Evolutionary conservation across 2,888 invertebrate species (phyloP).

Genomic region (Mythimna vitellina): DNA sequence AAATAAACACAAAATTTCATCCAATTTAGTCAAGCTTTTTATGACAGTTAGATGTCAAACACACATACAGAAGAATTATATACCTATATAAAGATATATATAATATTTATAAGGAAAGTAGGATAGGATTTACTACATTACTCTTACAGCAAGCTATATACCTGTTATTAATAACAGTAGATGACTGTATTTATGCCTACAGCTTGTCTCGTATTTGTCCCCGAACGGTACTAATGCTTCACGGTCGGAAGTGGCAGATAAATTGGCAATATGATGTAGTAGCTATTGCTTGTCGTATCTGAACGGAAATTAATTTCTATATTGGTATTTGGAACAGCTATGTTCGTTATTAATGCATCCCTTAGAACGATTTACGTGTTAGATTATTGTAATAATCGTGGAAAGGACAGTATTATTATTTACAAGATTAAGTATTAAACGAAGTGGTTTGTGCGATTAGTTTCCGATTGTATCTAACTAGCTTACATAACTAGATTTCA

Average conservation of each 20-base stretch:
- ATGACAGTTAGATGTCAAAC: too few species aligned
- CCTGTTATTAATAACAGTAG: constrained; percentile 21
- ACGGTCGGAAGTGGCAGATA: constrained; percentile 43
- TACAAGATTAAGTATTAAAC: background rate
- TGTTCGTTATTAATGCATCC: constrained; percentile 28
- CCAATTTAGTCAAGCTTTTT: too few species aligned
- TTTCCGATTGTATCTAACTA: background rate
- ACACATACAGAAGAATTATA: too few species aligned
- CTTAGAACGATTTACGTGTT: constrained; percentile 6
- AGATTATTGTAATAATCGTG: background rate
- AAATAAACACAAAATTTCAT: too few species aligned
- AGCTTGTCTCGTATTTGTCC: constrained; percentile 34
- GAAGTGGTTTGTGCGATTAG: background rate
- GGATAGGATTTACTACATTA: background rate
- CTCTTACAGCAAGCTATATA: constrained; percentile 3
- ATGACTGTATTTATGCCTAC: constrained; percentile 32
- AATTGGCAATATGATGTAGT: constrained; percentile 31
- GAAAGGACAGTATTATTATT: background rate
- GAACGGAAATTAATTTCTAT: constrained; percentile 45
- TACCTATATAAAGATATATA: background rate
- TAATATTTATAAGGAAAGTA: background rate
- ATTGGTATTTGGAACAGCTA: constrained; percentile 29
- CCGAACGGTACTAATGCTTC: constrained; percentile 16
- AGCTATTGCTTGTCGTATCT: constrained; percentile 25
- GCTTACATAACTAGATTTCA: too few species aligned